Base-by-base conservation (phyloP, 1,140 invertebrate genomes). In the Drosophila biarmipes region DNA sequence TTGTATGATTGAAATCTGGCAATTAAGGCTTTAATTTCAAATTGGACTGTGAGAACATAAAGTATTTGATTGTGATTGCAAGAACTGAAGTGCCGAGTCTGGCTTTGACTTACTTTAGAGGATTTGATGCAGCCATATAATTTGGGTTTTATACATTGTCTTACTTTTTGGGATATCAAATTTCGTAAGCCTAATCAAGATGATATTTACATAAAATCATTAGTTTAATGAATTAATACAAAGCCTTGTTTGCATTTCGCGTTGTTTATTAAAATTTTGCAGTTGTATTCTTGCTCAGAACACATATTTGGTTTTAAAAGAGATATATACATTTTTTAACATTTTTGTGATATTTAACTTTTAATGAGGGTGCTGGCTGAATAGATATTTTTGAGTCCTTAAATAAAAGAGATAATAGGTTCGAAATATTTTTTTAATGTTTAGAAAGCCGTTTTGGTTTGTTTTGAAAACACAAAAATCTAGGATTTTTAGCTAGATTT, bases 1-100 rank as follows among this genome's bases (percentile, higher is more conserved):
- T 24, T 29, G 17, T 2, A n/a, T 62, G 58, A 62, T 58, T 58
- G 58, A 62, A 58, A 58, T 62, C 58, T 58, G 24, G 11, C 53
- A 14, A 54, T 59, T 59, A 54, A 27, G 15, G 15, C 19, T 34
- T 19, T 12, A n/a, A 19, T 6, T 5, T 34, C 29, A 6, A 51
- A 51, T 51, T 51, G 11, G 31, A 31, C 27, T 17, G 46, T 8
- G 11, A 14, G 40, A 19, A 21, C 5, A 14, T 12, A 43, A 46
- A 24, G 4, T 54, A 54, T 54, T 59, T 54, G 53, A 54, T 17
- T 53, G 6, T 8, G n/a, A 7, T 17, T 59, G 52, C 31, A 35
- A 59, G 21, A 37, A 58, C 24, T 11, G 15, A 10, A 21, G 5
- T 14, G 19, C 6, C 19, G 19, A 24, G 17, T 0, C 19, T 45